Base-by-base conservation (phyloP, 2,888 invertebrate genomes). In the Limnephilus lunatus region DNA sequence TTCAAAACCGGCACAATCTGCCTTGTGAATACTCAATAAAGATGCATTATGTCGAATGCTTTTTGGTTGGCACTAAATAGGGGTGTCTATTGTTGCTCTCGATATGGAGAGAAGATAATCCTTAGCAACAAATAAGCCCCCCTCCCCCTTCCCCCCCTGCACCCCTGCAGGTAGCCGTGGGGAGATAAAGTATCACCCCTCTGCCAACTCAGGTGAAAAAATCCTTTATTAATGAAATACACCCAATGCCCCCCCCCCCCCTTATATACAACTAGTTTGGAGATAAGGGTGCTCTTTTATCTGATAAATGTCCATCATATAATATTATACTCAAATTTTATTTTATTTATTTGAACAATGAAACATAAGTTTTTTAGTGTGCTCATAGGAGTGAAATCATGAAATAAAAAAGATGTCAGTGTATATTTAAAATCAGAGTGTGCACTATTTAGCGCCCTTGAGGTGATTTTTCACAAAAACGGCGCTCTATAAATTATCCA, bases 151-250 rank as follows among this genome's bases (percentile, higher is more conserved):
- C 11, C 44, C 44, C 5, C 5, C 39, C 5, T 5, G 3, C 3
- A 35, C 35, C 39, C 82, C 39, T 90, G 81, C 90, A 92, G 92
- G 91, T 91, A 91, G 19, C 85, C 32, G 31, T 39, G 35, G 90
- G 86, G 80, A 35, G 92, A 93, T 93, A 91, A 93, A 90, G 92
- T 92, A 92, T 93, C 92, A 93, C 90, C 93, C 93, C 91, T 91
- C 53, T 81, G 87, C 81, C 92, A 91, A 93, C 91, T 92, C 92
- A 93, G 93, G 93, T 93, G 93, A 93, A 93, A 92, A 93, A 92
- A 93, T 92, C 92, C 85, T 92, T 93, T 93, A 92, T 93, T 93
- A 93, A 93, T 93, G 92, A 93, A 93, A 91, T 92, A 83, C 81
- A 82, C 86, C 85, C 81, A 31, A 32, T 35, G 19, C 91, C 81